Percentiles rank a stretch among this genome's conserved stretches.
These are phyloP conservation scores for Ploceus nigricollis DNA, from an alignment of 2,113 vertebrate species.

Conservation along the genomic window DNA sequence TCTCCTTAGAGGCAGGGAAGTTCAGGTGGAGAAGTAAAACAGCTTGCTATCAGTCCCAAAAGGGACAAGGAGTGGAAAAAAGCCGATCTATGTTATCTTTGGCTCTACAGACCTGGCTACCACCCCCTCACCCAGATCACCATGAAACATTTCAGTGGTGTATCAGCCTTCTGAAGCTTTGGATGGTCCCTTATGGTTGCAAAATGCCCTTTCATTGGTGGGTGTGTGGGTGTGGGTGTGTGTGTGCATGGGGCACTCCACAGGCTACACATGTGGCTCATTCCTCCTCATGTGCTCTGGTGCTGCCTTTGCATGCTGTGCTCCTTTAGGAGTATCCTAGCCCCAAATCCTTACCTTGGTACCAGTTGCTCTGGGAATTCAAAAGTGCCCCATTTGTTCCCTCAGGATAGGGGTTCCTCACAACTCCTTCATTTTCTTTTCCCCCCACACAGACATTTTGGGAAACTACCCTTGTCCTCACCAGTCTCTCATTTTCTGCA, in stretches of 20 bases:
- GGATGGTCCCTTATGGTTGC: rapidly evolving
- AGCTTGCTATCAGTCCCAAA: neutral
- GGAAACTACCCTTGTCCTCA: neutral
- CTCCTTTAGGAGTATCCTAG: neutral
- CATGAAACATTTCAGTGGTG: neutral
- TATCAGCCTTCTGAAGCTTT: neutral
- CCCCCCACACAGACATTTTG: neutral
- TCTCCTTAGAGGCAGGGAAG: neutral
- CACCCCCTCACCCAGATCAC: neutral
- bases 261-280: neutral
- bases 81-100: neutral
- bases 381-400: neutral
- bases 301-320: neutral
- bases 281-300: neutral
- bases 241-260: rapidly evolving
- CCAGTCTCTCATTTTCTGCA: neutral
- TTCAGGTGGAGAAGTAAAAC: neutral
- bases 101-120: neutral
- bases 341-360: neutral
- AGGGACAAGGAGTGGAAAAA: neutral
- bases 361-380: neutral
- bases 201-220: neutral
- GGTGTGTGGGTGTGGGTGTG: neutral
- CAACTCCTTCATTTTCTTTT: neutral
- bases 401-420: neutral